Conservation (phyloP, 2,113 vertebrate species). For the Poeciliopsis prolifica region DNA sequence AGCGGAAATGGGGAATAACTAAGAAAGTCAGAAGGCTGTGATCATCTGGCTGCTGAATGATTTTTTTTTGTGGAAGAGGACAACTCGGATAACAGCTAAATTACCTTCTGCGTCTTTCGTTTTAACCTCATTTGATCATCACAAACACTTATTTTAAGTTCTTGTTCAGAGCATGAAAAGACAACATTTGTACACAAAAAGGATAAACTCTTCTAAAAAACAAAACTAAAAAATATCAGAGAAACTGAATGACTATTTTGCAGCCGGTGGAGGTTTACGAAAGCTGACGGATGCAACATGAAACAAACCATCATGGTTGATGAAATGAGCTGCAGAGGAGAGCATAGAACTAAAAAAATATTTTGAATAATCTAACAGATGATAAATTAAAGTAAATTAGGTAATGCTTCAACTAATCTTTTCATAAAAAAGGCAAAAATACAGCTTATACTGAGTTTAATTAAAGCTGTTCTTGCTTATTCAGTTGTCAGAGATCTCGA, state of each 20-base stretch:
- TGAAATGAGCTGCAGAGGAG: neutral
- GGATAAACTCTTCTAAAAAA: neutral
- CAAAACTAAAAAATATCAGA: neutral
- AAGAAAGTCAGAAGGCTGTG: neutral
- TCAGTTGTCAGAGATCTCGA: too few relatives aligned
- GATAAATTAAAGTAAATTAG: neutral
- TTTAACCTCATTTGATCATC: conserved; percentile 1
- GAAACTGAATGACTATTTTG: neutral
- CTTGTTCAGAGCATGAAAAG: neutral
- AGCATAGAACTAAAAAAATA: neutral
- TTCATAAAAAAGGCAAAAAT: neutral
- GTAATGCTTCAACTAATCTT: neutral
- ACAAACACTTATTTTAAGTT: neutral
- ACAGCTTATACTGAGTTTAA: neutral
- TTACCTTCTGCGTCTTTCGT: neutral
- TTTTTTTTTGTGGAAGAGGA: neutral
- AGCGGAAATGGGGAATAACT: neutral
- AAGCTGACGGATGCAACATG: neutral
- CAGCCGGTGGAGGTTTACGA: neutral
- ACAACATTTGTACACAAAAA: neutral
- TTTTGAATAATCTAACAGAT: neutral
- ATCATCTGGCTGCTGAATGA: neutral
- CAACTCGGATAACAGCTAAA: neutral
- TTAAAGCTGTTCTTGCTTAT: neutral
- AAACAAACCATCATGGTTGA: neutral